These are phyloP conservation scores for Anthophora plumipes DNA, from an alignment of 2,888 invertebrate species.

Conservation along the genomic window DNA sequence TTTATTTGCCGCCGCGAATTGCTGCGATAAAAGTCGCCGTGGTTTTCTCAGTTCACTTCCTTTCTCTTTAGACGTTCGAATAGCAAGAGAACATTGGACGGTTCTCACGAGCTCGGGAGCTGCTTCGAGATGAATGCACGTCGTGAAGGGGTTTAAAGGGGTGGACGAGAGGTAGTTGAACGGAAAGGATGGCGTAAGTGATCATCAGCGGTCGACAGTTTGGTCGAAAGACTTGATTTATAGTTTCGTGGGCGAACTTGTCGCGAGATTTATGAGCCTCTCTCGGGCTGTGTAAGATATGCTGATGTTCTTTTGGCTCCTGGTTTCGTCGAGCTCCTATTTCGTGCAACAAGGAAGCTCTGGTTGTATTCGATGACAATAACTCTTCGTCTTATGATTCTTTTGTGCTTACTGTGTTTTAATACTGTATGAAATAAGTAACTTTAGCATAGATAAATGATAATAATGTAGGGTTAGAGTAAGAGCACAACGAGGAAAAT, in stretches of 20 bases:
- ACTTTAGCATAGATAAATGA: too few relatives aligned
- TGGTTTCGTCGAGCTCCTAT: conserved; percentile 27
- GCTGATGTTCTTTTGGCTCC: conserved; percentile 48
- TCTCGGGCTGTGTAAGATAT: conserved; percentile 69
- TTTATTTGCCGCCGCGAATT: conserved; percentile 13
- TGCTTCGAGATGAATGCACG: background rate
- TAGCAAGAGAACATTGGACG: background rate
- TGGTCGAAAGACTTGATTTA: conserved; percentile 78
- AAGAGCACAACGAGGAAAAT: too few relatives aligned
- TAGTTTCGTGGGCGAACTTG: conserved; percentile 68
- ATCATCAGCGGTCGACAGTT: background rate
- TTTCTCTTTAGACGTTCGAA: background rate
- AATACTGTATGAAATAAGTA: too few relatives aligned
- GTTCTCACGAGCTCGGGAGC: background rate
- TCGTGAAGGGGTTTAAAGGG: conserved; percentile 2
- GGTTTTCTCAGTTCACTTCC: background rate
- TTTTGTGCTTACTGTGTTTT: too few relatives aligned
- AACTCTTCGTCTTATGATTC: too few relatives aligned
- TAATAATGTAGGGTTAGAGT: too few relatives aligned
- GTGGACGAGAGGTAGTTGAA: background rate
- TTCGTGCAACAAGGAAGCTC: too few relatives aligned
- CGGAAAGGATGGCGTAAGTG: background rate
- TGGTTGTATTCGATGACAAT: too few relatives aligned
- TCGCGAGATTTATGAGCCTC: conserved; percentile 76
- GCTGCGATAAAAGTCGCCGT: background rate